A percentile compares a stretch with the other conserved stretches of the same genome.
These are phyloP conservation scores for Orientallactaga sibirica DNA, from an alignment of 2,797 vertebrate genomes.

Conservation along the genomic window DNA sequence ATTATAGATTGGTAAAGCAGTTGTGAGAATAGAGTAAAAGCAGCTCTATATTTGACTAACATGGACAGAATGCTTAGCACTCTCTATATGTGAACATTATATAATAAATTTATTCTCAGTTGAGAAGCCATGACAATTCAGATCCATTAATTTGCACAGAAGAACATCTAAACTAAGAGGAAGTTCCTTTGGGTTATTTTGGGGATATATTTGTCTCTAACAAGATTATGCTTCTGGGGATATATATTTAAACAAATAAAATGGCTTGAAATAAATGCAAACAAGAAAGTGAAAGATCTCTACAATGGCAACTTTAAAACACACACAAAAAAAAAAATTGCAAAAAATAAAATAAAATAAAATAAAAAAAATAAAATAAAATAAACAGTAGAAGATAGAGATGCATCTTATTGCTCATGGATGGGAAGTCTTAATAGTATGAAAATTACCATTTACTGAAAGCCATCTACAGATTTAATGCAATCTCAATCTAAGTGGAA, in stretches of 20 bases:
- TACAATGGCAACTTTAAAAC: no score
- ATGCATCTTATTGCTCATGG: no score
- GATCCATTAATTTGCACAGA: not conserved
- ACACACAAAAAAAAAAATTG: no score
- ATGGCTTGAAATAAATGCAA: not conserved
- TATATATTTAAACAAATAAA: not conserved
- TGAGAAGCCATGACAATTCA: not conserved
- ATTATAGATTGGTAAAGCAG: constrained; percentile 1
- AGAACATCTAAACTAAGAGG: not conserved
- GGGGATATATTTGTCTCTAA: not conserved
- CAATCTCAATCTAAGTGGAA: no score
- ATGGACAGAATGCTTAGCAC: not conserved
- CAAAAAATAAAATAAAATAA: no score
- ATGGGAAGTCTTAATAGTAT: no score
- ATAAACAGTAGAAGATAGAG: no score
- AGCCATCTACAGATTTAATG: no score
- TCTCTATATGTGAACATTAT: not conserved
- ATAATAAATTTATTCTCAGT: not conserved
- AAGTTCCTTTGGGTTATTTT: not conserved
- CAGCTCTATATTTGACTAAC: not conserved
- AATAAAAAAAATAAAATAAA: no score
- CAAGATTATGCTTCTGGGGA: not conserved
- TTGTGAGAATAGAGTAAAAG: not conserved
- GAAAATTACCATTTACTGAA: no score
- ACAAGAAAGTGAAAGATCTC: no score